phyloP scores from a whole-genome alignment of 2,113 vertebrate genomes.

The Phasianus colchicus region DNA sequence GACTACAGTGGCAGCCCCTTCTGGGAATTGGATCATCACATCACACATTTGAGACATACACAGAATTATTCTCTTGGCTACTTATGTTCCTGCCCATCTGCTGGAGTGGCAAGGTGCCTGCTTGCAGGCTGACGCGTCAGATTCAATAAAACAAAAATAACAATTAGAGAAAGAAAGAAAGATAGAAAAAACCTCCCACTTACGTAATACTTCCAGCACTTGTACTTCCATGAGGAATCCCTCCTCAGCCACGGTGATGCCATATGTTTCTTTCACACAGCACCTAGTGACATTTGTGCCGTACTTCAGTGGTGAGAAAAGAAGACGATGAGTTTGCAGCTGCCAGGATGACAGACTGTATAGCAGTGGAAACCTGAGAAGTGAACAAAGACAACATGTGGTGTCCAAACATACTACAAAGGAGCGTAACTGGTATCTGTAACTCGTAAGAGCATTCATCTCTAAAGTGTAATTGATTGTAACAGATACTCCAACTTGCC shows the following conservation, averaged over 20 bases:
- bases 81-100: slow-evolving; percentile 49
- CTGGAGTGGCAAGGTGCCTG: slow-evolving; percentile 18
- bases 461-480: not conserved
- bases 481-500: not conserved
- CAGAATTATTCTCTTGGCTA: slow-evolving; percentile 21
- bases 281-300: not conserved
- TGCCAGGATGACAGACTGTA: slow-evolving; percentile 38
- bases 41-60: not conserved
- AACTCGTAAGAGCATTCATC: not conserved
- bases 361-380: slow-evolving; percentile 30
- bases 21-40: not conserved
- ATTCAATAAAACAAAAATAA: slow-evolving; percentile 43
- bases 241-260: slow-evolving; percentile 12
- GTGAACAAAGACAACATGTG: not conserved
- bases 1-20: not conserved
- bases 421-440: not conserved
- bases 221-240: slow-evolving; percentile 16
- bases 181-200: not conserved
- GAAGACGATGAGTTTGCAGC: not conserved
- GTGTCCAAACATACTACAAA: not conserved
- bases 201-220: not conserved
- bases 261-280: slow-evolving; percentile 39
- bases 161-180: not conserved
- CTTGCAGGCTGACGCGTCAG: not conserved
- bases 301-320: not conserved